Conservation (phyloP, 1,140 invertebrate species). For the Goniozus legneri region DNA sequence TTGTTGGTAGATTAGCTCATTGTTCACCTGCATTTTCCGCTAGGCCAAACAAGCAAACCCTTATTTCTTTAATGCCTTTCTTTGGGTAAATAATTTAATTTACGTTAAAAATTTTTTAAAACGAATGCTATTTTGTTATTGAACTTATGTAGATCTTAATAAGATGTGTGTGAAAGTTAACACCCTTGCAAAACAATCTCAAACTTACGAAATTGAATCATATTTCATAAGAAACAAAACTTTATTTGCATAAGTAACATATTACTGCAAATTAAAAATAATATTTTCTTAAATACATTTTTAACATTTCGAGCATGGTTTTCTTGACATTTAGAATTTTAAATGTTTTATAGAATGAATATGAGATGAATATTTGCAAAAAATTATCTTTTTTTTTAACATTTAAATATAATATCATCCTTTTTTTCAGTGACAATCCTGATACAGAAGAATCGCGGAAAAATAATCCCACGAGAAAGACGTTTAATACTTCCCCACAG, state of each 20-base stretch:
- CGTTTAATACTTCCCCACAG: constrained; percentile 47
- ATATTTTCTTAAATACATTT: not conserved
- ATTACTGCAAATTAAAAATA: not conserved
- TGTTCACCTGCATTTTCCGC: constrained; percentile 67
- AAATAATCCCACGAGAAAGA: constrained; percentile 38
- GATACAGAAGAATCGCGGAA: constrained; percentile 39
- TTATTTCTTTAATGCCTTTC: constrained; percentile 73
- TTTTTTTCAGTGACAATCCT: constrained; percentile 39
- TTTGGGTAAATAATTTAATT: constrained; percentile 64
- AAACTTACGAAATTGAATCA: too few species aligned
- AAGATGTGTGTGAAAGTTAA: too few species aligned
- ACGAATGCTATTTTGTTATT: not conserved
- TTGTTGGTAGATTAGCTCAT: constrained; percentile 67
- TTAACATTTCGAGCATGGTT: constrained; percentile 5
- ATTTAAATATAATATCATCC: constrained; percentile 12
- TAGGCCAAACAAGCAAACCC: constrained; percentile 65
- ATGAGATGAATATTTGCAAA: not conserved
- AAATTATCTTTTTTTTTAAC: not conserved
- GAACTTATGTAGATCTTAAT: too few species aligned
- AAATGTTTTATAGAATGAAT: not conserved
- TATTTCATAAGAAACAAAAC: not conserved
- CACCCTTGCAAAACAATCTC: too few species aligned
- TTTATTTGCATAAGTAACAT: not conserved
- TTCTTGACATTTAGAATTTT: constrained; percentile 1
- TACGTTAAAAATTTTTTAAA: not conserved